Conservation (phyloP, 2,888 invertebrate species). For the Neoaliturus tenellus region DNA sequence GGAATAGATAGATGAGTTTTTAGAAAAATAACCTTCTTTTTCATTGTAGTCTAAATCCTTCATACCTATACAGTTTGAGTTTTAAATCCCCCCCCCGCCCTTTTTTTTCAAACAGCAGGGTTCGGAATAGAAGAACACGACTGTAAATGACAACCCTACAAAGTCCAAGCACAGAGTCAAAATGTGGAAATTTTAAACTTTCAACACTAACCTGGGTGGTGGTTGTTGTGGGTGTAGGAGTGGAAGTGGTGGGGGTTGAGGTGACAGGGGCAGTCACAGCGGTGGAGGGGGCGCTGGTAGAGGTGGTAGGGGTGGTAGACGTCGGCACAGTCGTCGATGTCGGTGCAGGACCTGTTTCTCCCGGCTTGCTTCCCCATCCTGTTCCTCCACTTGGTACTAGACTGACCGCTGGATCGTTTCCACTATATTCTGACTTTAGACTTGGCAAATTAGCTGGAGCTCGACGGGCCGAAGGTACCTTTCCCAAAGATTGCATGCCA, state of each 20-base stretch:
- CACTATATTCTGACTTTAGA: constrained; percentile 95
- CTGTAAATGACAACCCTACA: too few relatives aligned
- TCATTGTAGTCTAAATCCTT: too few relatives aligned
- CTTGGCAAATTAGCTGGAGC: constrained; percentile 99
- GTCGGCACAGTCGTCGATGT: constrained; percentile 64
- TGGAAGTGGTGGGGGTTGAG: constrained; percentile 53
- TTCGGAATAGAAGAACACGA: too few relatives aligned
- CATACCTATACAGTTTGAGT: too few relatives aligned
- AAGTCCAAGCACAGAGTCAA: too few relatives aligned
- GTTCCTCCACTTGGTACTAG: constrained; percentile 87
- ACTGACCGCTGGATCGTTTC: constrained; percentile 85
- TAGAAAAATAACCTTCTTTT: too few relatives aligned
- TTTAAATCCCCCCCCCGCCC: too few relatives aligned
- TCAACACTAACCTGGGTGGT: constrained; percentile 18
- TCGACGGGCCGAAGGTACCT: constrained; percentile 98
- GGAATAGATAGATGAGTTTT: too few relatives aligned
- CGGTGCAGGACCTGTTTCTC: constrained; percentile 72
- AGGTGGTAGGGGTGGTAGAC: constrained; percentile 61
- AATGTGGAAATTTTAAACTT: too few relatives aligned
- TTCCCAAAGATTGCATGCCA: constrained; percentile 99
- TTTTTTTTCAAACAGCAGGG: too few relatives aligned
- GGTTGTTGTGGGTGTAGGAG: constrained; percentile 67
- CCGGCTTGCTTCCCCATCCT: constrained; percentile 84
- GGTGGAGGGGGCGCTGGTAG: constrained; percentile 65
- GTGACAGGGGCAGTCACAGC: constrained; percentile 56